A percentile compares a stretch with the other conserved stretches of the same genome.
phyloP scores from a whole-genome alignment of 2,113 vertebrate species.

The Stegastes partitus region DNA sequence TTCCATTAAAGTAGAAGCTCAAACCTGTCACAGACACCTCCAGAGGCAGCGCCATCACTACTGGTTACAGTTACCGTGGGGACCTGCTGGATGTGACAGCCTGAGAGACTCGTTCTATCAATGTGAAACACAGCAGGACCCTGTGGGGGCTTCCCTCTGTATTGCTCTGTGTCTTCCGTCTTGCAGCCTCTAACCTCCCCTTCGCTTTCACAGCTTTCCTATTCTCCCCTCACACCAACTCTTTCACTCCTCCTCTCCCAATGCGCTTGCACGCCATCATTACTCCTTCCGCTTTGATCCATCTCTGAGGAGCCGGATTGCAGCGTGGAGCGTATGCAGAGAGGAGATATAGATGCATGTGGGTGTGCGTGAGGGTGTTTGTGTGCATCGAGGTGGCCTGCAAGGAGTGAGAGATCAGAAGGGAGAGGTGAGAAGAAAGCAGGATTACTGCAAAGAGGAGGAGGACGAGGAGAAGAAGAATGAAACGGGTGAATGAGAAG shows the following conservation, averaged over 20 bases:
- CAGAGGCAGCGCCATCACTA: slow-evolving; percentile 46
- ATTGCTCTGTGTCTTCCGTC: slow-evolving; percentile 39
- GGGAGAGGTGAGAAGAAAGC: slow-evolving; percentile 68
- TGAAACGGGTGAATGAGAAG: slow-evolving; percentile 41
- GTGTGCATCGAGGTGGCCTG: slow-evolving; percentile 40
- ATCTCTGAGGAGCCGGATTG: slow-evolving; percentile 72
- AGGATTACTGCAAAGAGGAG: slow-evolving; percentile 59
- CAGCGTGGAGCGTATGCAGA: slow-evolving; percentile 71
- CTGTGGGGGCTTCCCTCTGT: slow-evolving; percentile 49
- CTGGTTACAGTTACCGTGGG: slow-evolving; percentile 55
- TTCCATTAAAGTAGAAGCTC: slow-evolving; percentile 44
- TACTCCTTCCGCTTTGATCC: slow-evolving; percentile 76
- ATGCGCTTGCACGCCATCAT: slow-evolving; percentile 61
- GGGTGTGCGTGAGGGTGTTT: slow-evolving; percentile 32
- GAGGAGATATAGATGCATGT: slow-evolving; percentile 68
- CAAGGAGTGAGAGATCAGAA: slow-evolving; percentile 69
- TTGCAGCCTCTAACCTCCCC: slow-evolving; percentile 38
- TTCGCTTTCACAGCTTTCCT: slow-evolving; percentile 36
- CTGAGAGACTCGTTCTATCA: slow-evolving; percentile 65
- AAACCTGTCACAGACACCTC: slow-evolving; percentile 45
- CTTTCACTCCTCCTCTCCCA: slow-evolving; percentile 41
- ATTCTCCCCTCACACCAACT: slow-evolving; percentile 38
- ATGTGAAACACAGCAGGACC: slow-evolving; percentile 58
- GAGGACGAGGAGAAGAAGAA: slow-evolving; percentile 43
- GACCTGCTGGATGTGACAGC: slow-evolving; percentile 47